phyloP scores from a whole-genome alignment of 1,140 invertebrate species.

The Pantala flavescens region DNA sequence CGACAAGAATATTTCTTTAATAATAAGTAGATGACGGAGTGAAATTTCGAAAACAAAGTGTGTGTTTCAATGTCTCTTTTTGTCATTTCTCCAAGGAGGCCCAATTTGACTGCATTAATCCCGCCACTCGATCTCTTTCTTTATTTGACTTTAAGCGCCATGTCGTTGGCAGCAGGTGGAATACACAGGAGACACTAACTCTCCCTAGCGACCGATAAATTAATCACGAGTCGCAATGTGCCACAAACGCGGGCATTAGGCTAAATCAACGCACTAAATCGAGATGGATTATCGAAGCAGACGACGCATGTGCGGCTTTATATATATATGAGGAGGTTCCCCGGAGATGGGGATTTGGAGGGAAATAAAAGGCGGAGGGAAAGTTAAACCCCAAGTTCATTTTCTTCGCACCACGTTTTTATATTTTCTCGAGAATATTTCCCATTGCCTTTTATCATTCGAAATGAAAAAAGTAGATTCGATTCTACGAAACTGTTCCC shows the following conservation, averaged over 20 bases:
- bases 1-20: no score
- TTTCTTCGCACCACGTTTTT: background rate
- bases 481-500: no score
- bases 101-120: no score
- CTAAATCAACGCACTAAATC: constrained; percentile 14
- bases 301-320: background rate
- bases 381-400: background rate
- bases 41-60: no score
- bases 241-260: constrained; percentile 16
- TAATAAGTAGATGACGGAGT: no score
- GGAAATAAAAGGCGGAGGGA: background rate
- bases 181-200: no score
- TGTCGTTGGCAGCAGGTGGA: background rate
- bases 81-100: no score
- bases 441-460: no score
- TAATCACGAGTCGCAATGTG: constrained; percentile 13
- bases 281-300: constrained; percentile 13
- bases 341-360: background rate
- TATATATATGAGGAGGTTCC: background rate
- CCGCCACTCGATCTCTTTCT: background rate
- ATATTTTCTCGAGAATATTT: no score
- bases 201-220: constrained; percentile 15
- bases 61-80: no score
- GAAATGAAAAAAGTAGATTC: no score
- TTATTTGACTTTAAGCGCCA: constrained; percentile 16